Conservation (phyloP, 2,797 vertebrate species). For the Pseudocheirus occidentalis region DNA sequence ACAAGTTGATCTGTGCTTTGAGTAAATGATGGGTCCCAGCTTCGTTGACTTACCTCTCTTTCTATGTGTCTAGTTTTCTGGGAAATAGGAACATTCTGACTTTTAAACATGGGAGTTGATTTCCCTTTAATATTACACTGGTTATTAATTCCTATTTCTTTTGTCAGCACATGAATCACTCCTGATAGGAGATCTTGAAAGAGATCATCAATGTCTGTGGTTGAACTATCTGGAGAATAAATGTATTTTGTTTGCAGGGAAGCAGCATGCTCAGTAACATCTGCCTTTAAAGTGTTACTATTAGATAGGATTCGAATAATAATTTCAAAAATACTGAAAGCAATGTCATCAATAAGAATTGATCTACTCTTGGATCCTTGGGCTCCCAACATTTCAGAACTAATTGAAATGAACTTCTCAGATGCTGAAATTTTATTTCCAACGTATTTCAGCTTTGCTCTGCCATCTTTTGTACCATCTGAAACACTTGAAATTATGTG, state of each 20-base stretch:
- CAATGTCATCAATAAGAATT: constrained; percentile 65
- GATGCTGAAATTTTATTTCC: constrained; percentile 42
- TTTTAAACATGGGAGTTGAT: constrained; percentile 4
- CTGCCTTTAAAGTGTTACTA: constrained; percentile 62
- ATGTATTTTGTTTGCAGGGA: constrained; percentile 61
- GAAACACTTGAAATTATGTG: constrained; percentile 66
- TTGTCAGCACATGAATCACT: constrained; percentile 70
- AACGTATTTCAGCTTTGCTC: constrained; percentile 26
- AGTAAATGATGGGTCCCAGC: constrained; percentile 7
- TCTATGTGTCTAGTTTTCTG: constrained; percentile 36
- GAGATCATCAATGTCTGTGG: constrained; percentile 65
- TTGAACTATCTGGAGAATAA: constrained; percentile 48
- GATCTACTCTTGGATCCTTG: constrained; percentile 28
- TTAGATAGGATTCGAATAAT: constrained; percentile 67
- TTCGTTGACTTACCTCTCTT: constrained; percentile 19
- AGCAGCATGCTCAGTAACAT: constrained; percentile 15
- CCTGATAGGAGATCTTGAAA: constrained; percentile 75
- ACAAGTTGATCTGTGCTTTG: constrained; percentile 42
- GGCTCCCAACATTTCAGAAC: constrained; percentile 48
- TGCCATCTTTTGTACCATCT: constrained; percentile 14
- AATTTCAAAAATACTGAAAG: constrained; percentile 65
- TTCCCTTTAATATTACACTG: constrained; percentile 56
- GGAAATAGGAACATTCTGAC: constrained; percentile 10
- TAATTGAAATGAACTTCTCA: constrained; percentile 65
- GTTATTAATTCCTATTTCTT: constrained; percentile 61